Conservation (phyloP, 2,113 vertebrate species). For the Rhinogobius similis region DNA sequence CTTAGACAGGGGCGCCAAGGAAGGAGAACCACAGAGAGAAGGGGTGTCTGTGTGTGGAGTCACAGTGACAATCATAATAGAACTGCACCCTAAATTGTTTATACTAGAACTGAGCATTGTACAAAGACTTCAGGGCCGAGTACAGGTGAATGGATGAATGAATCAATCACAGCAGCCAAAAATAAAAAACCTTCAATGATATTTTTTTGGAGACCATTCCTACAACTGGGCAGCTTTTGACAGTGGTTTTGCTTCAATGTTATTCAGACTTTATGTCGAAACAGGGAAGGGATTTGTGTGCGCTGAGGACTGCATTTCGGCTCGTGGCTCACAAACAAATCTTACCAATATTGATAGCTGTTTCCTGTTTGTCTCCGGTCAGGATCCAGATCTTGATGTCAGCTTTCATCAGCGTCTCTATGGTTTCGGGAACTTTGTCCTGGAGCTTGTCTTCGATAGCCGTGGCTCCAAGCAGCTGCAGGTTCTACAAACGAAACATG, state of each 20-base stretch:
- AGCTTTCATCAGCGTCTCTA: conserved; percentile 96
- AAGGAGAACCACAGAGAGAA: too few relatives aligned
- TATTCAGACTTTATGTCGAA: not conserved
- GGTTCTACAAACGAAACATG: conserved; percentile 78
- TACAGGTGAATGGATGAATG: too few relatives aligned
- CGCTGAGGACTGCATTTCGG: not conserved
- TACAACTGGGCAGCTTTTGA: conserved; percentile 6
- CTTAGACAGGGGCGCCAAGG: too few relatives aligned
- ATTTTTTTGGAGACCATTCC: too few relatives aligned
- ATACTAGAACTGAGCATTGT: too few relatives aligned
- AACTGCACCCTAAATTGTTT: too few relatives aligned
- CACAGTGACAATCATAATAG: too few relatives aligned
- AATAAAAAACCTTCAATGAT: too few relatives aligned
- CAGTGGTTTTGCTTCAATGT: conserved; percentile 5
- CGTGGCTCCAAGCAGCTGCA: conserved; percentile 95
- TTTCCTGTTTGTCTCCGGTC: conserved; percentile 98
- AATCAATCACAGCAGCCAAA: too few relatives aligned
- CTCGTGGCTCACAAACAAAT: not conserved
- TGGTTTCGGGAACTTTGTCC: conserved; percentile 96
- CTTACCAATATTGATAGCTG: conserved; percentile 96
- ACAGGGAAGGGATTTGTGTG: not conserved
- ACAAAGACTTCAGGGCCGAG: too few relatives aligned
- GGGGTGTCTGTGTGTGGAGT: too few relatives aligned
- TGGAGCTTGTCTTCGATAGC: conserved; percentile 97
- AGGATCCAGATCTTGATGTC: conserved; percentile 99